These are phyloP conservation scores for Drosophila pegasa DNA, from an alignment of 2,888 invertebrate genomes.

Conservation along the genomic window DNA sequence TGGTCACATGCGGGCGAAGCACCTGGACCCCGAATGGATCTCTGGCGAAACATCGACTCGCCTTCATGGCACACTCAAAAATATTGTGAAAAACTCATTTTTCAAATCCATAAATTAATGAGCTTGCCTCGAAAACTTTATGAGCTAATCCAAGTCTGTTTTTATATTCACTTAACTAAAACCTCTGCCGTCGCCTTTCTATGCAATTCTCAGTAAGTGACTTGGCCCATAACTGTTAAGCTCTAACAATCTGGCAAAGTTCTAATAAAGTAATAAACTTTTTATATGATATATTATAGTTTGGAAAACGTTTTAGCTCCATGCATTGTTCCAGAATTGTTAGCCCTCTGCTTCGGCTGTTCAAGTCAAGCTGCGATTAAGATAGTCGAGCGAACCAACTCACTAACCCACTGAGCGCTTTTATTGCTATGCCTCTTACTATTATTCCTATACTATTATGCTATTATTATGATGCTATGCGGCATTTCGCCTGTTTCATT, in stretches of 20 bases:
- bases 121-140: neutral
- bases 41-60: slow-evolving; percentile 3
- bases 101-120: slow-evolving; percentile 4
- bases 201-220: neutral
- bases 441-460: neutral
- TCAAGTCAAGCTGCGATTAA: neutral
- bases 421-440: slow-evolving; percentile 1
- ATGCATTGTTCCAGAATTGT: slow-evolving; percentile 8
- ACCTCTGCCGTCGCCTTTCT: neutral
- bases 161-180: neutral
- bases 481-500: slow-evolving; percentile 15
- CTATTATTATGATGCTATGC: slow-evolving; percentile 5
- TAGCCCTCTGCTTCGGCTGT: neutral
- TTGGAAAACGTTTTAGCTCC: neutral
- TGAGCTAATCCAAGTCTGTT: neutral
- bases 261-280: neutral
- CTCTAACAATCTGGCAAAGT: neutral
- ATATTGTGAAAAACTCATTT: neutral
- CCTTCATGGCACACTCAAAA: neutral
- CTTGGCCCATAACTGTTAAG: neutral
- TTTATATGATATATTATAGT: neutral
- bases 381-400: neutral
- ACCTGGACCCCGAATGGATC: slow-evolving; percentile 17
- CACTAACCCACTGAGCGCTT: slow-evolving; percentile 5
- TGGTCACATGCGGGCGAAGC: slow-evolving; percentile 29